Conservation (phyloP, 2,113 vertebrate species). For the Strix uralensis region DNA sequence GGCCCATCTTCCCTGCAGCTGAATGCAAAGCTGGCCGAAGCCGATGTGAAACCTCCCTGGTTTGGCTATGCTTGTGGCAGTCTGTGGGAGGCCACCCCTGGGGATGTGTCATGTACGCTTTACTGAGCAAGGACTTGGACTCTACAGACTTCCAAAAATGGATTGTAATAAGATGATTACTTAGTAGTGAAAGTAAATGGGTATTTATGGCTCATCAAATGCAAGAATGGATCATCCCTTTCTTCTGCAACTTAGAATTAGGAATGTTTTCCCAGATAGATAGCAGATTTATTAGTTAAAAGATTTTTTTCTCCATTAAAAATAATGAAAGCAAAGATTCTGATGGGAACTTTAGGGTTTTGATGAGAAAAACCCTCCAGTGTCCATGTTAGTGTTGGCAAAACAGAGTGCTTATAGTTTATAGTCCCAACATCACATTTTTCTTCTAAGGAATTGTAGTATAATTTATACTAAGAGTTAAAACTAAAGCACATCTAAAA, state of each 20-base stretch:
- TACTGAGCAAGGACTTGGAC: not conserved
- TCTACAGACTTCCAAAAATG: not conserved
- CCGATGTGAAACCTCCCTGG: too few species aligned
- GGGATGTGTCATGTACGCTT: not conserved
- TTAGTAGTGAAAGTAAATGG: not conserved
- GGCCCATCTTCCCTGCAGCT: too few species aligned
- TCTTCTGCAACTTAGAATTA: not conserved
- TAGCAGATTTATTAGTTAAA: not conserved
- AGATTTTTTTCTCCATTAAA: not conserved
- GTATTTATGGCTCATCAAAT: not conserved
- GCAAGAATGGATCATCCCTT: not conserved
- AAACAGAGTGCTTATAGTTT: too few species aligned
- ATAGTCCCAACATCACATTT: too few species aligned
- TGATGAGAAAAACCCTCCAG: too few species aligned
- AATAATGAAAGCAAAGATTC: not conserved
- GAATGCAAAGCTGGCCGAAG: too few species aligned
- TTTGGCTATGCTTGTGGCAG: fast-evolving
- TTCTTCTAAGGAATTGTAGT: too few species aligned
- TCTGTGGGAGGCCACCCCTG: not conserved
- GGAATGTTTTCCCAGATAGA: not conserved
- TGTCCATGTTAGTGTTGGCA: too few species aligned
- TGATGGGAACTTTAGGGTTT: too few species aligned
- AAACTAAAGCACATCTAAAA: too few species aligned
- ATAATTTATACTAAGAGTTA: too few species aligned
- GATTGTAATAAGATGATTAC: not conserved